phyloP scores from a whole-genome alignment of 2,113 vertebrate species.

The Cyanocitta stelleri region DNA sequence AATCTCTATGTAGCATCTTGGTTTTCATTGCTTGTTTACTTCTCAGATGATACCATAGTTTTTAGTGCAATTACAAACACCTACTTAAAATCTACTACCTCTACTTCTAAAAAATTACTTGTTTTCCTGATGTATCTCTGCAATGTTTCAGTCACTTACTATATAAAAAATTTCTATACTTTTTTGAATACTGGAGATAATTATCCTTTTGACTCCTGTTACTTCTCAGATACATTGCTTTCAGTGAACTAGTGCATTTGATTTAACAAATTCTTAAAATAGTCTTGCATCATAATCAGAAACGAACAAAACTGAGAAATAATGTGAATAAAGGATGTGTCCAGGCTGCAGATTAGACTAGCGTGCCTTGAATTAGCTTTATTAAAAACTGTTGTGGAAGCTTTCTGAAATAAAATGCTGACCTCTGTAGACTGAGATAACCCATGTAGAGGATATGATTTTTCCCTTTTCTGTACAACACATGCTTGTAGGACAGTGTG shows the following conservation, averaged over 20 bases:
- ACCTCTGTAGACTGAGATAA: background rate
- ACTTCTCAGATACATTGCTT: background rate
- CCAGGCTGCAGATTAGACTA: background rate
- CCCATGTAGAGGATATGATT: background rate
- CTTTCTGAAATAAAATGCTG: background rate
- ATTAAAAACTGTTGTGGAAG: background rate
- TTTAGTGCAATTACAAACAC: background rate
- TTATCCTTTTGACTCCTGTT: background rate
- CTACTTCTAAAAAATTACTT: background rate
- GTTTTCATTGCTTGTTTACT: background rate
- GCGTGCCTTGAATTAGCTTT: background rate
- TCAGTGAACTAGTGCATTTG: background rate
- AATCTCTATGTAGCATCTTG: background rate
- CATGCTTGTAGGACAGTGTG: background rate
- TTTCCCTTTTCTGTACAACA: background rate
- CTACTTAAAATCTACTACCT: background rate
- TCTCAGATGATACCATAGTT: background rate
- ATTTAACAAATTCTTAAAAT: background rate
- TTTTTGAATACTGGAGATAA: background rate
- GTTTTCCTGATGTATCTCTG: background rate
- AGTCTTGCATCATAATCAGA: background rate
- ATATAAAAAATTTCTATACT: background rate
- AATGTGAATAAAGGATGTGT: background rate
- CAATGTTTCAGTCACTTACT: background rate
- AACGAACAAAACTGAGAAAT: rapidly evolving